Evolutionary conservation across 2,797 vertebrate species (phyloP), one percentile per base, ranked within the genome.

Genomic region (Semaprochilodus insignis): DNA sequence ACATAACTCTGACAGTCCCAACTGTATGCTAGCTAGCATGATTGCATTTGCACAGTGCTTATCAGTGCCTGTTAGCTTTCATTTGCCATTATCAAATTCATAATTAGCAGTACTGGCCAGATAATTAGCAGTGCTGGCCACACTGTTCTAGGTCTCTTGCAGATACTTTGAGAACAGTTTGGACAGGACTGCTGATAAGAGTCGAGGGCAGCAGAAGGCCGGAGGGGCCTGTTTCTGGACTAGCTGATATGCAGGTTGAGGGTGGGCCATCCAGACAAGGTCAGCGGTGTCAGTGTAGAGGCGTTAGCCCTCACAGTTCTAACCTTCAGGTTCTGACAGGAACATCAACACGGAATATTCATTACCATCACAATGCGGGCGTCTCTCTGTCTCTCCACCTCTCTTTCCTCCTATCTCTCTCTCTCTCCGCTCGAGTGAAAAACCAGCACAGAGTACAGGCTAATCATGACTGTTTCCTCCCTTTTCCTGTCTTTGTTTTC

Each of bases 311-410:
- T 31, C 48, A 27, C 11, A n/a, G 62, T 70, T 57, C 75, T 66
- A 67, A 72, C 36, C 44, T 60, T 85, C 60, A 63, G 67, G 16
- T 19, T 63, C 65, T 71, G 78, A 75, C 78, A 80, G 57, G 65
- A 63, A 66, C 17, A 60, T 66, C 44, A 25, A 25, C 55, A 15
- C 59, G 23, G 73, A 80, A 82, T 84, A 62, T 80, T 86, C 76
- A 77, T 57, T 54, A 40, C 44, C 40, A 51, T 27, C 21, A 63
- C 17, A 52, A 80, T 63, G 52, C 16, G 65, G 51, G 19, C 54
- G 27, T 69, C 83, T 79, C 15, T 84, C 71, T 73, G 27, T 73
- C 23, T n/a, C 3, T 51, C 40, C 11, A 13, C 23, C 21, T 80
- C 69, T 72, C n/a, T 14, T 70, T 10, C 23, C 67, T 13, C 36